Percentiles rank a stretch among this genome's conserved stretches.
phyloP scores from a whole-genome alignment of 2,113 vertebrate genomes.

The Mesembrinibis cayennensis region DNA sequence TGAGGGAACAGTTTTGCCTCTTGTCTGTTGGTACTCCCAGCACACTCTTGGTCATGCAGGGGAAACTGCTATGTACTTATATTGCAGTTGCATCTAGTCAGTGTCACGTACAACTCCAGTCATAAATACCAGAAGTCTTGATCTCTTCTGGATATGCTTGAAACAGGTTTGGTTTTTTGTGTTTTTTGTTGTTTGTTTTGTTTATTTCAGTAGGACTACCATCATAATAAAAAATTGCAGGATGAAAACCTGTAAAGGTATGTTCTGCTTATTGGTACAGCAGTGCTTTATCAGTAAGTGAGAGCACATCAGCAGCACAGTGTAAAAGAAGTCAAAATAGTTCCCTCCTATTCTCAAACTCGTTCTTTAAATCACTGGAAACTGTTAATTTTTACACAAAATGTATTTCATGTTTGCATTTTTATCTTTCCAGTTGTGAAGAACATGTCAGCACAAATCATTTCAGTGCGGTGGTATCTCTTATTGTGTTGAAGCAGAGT shows the following conservation, averaged over 20 bases:
- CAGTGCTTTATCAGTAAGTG: not conserved
- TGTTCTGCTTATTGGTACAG: not conserved
- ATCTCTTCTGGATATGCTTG: not conserved
- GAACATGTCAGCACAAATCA: not conserved
- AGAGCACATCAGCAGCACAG: not conserved
- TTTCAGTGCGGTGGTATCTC: not conserved
- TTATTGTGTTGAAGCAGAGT: not conserved
- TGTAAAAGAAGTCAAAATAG: not conserved
- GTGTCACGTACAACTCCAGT: not conserved
- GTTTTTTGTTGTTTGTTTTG: not conserved
- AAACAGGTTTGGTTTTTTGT: not conserved
- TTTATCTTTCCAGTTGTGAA: not conserved
- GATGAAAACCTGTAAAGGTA: not conserved
- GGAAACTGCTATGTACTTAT: rapidly evolving
- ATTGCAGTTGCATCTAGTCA: not conserved
- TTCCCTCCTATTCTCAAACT: not conserved
- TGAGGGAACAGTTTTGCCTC: not conserved
- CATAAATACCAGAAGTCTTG: not conserved
- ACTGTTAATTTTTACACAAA: not conserved
- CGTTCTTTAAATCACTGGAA: not conserved
- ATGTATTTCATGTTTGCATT: not conserved
- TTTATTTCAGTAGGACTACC: not conserved
- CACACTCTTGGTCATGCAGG: not conserved
- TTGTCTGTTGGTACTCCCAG: not conserved
- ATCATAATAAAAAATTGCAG: not conserved